Evolutionary conservation across 2,888 invertebrate genomes (phyloP).

Genomic region (Chorisops tibialis): DNA sequence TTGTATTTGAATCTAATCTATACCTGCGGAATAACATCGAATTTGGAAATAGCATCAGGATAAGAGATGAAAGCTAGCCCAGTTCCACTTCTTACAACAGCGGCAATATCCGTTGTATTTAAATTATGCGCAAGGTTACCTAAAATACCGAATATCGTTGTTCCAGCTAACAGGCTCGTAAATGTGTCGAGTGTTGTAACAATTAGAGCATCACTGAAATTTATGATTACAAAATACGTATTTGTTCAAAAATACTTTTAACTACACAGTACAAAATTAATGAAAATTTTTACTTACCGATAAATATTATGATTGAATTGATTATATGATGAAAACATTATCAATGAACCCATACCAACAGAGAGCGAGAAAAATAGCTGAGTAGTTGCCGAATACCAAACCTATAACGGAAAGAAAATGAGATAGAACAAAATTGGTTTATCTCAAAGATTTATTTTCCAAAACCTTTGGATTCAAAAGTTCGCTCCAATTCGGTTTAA

Average conservation of each 20-base stretch:
- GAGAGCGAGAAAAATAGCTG: constrained; percentile 77
- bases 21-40: constrained; percentile 70
- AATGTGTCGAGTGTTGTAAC: constrained; percentile 77
- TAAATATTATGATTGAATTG: constrained; percentile 67
- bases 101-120: constrained; percentile 56
- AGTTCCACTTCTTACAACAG: constrained; percentile 70
- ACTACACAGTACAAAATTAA: too few species aligned
- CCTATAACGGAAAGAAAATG: constrained; percentile 53
- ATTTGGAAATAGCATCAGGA: constrained; percentile 77
- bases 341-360: constrained; percentile 70
- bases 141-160: constrained; percentile 77
- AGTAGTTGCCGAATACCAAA: constrained; percentile 75
- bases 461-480: constrained; percentile 64
- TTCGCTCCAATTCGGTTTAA: constrained; percentile 75
- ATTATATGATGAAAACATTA: constrained; percentile 78
- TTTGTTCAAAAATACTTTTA: not conserved
- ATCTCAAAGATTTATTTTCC: not conserved
- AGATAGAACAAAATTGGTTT: not conserved
- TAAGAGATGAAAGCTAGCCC: constrained; percentile 80
- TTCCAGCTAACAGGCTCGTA: constrained; percentile 74
- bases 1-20: constrained; percentile 28
- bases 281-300: constrained; percentile 53
- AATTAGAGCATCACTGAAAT: constrained; percentile 71
- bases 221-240: too few species aligned
- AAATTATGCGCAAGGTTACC: constrained; percentile 71